Percentiles rank a stretch among this genome's conserved stretches.
phyloP scores from a whole-genome alignment of 2,113 vertebrate genomes.

The Panthera leo region DNA sequence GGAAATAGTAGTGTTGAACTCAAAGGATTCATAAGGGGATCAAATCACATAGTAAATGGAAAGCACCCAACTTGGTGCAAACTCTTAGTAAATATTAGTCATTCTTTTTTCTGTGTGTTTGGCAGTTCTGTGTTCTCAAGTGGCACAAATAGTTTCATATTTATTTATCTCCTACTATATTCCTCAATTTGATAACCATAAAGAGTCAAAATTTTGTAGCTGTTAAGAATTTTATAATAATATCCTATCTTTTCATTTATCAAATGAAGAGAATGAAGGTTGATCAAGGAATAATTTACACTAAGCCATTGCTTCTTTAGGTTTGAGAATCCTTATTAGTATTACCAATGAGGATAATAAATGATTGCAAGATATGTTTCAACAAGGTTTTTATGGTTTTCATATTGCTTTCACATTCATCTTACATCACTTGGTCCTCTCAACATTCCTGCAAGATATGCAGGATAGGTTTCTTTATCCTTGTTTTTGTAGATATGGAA shows the following conservation, averaged over 20 bases:
- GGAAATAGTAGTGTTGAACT: neutral
- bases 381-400: neutral
- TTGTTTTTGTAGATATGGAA: neutral
- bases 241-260: conserved; percentile 1
- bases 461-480: neutral
- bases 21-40: neutral
- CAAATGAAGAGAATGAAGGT: neutral
- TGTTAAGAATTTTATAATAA: conserved; percentile 35
- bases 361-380: neutral
- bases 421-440: neutral
- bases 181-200: neutral
- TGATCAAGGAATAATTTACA: conserved; percentile 1
- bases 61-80: neutral
- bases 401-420: neutral
- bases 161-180: conserved; percentile 10
- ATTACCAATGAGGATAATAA: neutral
- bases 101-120: neutral
- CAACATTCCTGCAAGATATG: neutral
- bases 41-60: neutral
- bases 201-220: neutral
- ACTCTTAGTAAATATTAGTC: neutral
- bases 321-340: neutral
- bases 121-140: neutral
- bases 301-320: neutral
- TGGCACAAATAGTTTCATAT: neutral